phyloP scores from a whole-genome alignment of 1,140 invertebrate species.

The Reticulitermes speratus region DNA sequence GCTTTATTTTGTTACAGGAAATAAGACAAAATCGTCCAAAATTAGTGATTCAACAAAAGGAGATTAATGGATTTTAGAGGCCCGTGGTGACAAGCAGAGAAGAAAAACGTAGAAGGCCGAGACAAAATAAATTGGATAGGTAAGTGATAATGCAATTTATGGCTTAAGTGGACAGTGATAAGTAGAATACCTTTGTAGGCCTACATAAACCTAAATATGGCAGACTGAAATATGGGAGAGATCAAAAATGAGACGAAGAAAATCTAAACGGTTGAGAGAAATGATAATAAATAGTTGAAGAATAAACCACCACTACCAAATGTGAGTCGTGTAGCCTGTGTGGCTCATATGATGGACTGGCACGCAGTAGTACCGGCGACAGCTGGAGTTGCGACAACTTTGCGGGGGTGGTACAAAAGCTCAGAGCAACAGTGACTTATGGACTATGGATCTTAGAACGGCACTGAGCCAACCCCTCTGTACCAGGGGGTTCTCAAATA shows the following conservation, averaged over 20 bases:
- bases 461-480: too few relatives aligned
- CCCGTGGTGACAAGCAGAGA: neutral
- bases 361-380: neutral
- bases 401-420: neutral
- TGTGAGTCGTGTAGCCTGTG: neutral
- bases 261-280: neutral
- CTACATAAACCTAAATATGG: neutral
- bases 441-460: too few relatives aligned
- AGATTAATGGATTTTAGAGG: constrained; percentile 19
- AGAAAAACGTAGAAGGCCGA: neutral
- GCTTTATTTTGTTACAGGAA: neutral
- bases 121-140: neutral
- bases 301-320: neutral
- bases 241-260: neutral
- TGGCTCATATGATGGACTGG: neutral
- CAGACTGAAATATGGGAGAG: neutral
- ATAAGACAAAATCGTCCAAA: constrained; percentile 6
- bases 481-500: too few relatives aligned
- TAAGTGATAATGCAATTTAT: neutral
- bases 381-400: neutral
- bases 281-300: neutral
- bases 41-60: constrained; percentile 12
- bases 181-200: neutral
- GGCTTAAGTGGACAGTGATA: neutral
- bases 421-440: neutral